Conservation (phyloP, 2,113 vertebrate species). For the Panurus biarmicus region DNA sequence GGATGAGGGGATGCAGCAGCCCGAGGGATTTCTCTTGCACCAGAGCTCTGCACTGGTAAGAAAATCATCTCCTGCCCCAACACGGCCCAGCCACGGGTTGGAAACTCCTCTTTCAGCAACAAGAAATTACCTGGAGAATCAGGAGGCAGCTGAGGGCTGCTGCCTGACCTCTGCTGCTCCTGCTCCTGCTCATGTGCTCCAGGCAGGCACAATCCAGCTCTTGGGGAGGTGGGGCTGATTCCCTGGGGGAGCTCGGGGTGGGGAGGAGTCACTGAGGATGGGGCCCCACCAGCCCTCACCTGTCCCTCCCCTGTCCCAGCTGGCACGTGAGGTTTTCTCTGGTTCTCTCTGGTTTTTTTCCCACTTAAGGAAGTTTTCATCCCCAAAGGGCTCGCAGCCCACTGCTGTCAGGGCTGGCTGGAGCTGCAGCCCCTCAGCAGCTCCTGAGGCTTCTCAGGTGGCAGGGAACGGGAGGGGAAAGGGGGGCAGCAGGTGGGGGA, state of each 20-base stretch:
- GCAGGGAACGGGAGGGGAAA: not conserved
- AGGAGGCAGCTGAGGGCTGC: not conserved
- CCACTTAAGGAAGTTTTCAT: not conserved
- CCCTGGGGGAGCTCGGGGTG: not conserved
- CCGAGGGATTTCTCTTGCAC: not conserved
- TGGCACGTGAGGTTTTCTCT: too few relatives aligned
- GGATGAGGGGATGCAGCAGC: not conserved
- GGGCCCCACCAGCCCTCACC: not conserved
- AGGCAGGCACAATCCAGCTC: not conserved
- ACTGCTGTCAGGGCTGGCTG: not conserved
- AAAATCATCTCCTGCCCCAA: not conserved
- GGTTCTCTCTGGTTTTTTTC: not conserved
- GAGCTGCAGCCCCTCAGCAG: not conserved
- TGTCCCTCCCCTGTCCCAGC: not conserved
- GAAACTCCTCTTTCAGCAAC: not conserved
- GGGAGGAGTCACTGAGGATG: rapidly evolving
- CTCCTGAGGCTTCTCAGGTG: rapidly evolving
- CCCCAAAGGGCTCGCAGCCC: not conserved
- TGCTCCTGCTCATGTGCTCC: not conserved
- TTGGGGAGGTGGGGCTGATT: not conserved
- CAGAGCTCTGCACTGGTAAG: not conserved
- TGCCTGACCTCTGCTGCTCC: not conserved
- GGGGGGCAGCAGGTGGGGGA: not conserved
- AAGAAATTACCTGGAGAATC: not conserved
- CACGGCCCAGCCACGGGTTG: not conserved